A percentile compares a stretch with the other conserved stretches of the same genome.
Evolutionary conservation across 2,888 invertebrate species (phyloP).

Genomic region (Leptopterna dolabrata): DNA sequence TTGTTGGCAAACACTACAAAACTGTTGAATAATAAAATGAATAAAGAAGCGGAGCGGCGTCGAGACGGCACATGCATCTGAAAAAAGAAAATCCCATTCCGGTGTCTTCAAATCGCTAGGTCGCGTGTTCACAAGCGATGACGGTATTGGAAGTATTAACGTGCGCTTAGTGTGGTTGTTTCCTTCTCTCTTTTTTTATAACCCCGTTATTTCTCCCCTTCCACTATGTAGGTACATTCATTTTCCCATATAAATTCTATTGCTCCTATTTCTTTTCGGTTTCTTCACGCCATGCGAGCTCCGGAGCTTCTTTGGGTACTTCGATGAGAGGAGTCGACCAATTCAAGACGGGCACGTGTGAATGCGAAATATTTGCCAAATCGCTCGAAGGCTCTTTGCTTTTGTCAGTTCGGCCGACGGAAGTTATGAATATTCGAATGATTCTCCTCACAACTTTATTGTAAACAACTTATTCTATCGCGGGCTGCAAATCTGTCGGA

Average conservation of each 20-base stretch:
- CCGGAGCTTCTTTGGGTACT: too few species aligned
- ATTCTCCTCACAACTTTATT: too few species aligned
- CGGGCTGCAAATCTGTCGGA: too few species aligned
- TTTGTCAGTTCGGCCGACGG: too few species aligned
- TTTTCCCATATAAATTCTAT: neutral
- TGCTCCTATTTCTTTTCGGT: neutral
- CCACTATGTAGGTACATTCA: neutral
- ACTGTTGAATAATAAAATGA: neutral
- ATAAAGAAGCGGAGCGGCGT: neutral
- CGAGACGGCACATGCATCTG: neutral
- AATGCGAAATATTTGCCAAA: too few species aligned
- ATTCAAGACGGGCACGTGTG: too few species aligned
- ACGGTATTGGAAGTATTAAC: neutral
- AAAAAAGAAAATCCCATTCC: neutral
- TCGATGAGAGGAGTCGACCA: too few species aligned
- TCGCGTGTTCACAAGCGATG: neutral
- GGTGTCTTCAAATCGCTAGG: neutral
- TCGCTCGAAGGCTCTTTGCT: too few species aligned
- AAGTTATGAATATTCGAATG: too few species aligned
- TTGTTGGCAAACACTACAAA: neutral
- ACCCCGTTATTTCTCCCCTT: neutral
- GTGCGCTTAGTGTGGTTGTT: neutral
- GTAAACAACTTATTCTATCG: too few species aligned
- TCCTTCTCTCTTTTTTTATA: neutral
- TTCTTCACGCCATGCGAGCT: neutral